Conservation (phyloP, 1,140 invertebrate genomes). For the Drosophila albomicans region DNA sequence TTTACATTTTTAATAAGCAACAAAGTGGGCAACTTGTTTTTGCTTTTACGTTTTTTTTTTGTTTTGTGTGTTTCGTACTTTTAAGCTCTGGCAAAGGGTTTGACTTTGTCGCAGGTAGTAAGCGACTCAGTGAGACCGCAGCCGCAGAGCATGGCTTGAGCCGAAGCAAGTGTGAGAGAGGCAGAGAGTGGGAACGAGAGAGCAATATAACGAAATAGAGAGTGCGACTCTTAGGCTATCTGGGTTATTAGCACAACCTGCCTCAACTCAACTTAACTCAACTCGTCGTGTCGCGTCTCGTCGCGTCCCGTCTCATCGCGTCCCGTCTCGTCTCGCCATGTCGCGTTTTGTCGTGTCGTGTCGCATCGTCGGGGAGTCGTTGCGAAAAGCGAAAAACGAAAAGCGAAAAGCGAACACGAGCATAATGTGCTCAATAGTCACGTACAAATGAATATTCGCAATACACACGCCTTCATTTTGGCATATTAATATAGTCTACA, state of each 20-base stretch:
- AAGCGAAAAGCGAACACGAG: constrained; percentile 41
- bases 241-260: constrained; percentile 83
- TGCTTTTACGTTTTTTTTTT: background rate
- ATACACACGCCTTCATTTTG: constrained; percentile 75
- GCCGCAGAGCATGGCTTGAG: constrained; percentile 49
- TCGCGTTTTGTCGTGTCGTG: constrained; percentile 3
- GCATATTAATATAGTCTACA: constrained; percentile 82
- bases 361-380: constrained; percentile 13
- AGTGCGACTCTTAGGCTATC: constrained; percentile 58
- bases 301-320: constrained; percentile 11
- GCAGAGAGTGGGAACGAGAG: background rate
- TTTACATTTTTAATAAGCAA: constrained; percentile 72
- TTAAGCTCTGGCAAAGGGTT: constrained; percentile 51
- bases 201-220: constrained; percentile 37
- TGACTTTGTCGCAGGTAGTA: constrained; percentile 51
- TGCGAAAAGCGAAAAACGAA: constrained; percentile 6
- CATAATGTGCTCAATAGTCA: constrained; percentile 80
- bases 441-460: constrained; percentile 82
- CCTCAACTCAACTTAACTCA: constrained; percentile 61
- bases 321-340: constrained; percentile 6
- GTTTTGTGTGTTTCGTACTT: constrained; percentile 12
- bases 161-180: constrained; percentile 2
- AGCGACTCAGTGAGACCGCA: constrained; percentile 33
- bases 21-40: constrained; percentile 37
- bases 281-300: constrained; percentile 23